Evolutionary conservation across 2,888 invertebrate genomes (phyloP), one percentile per base, ranked within the genome.

Genomic region (Lochmaea capreae): DNA sequence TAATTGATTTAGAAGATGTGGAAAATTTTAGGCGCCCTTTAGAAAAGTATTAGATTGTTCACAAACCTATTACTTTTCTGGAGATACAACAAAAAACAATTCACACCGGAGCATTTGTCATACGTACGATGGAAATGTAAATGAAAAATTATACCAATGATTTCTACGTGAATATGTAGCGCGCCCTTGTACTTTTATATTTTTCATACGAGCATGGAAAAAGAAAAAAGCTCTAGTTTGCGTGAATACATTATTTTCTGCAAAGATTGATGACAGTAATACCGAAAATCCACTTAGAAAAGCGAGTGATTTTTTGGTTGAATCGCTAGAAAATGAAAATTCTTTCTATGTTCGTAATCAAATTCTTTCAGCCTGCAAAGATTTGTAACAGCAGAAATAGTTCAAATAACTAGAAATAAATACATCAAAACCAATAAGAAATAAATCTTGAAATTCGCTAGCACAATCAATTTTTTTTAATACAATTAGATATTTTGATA

Each of bases 261-360:
- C 62, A 63, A 80, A 83, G 83, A 83, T 83, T 83, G 81, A 83
- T 83, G 81, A 79, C 78, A 79, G 79, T 79, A 78, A 80, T 81
- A 80, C 79, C 79, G 78, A 59, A 81, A 81, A 81, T 81, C 79
- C 80, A 81, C 80, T 80, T 79, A 80, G 78, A 76, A 77, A 77
- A 79, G 75, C 74, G 77, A 74, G 78, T 77, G 77, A 80, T 81
- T 81, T 80, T 79, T n/a, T 78, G 79, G 78, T 77, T 76, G 76
- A 78, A 78, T 75, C 73, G 72, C 62, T 73, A 65, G 72, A 69
- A 76, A 77, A 79, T 78, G 77, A 78, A 76, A 79, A 61, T 78
- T 78, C 76, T 65, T 72, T 67, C 63, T 72, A 46, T 46, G 68
- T 74, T 68, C 66, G 73, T 73, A 72, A 66, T 72, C 71, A 71